Percentiles rank a stretch among this genome's conserved stretches.
phyloP scores from a whole-genome alignment of 2,113 vertebrate species.

The Pogonocichla stellata region DNA sequence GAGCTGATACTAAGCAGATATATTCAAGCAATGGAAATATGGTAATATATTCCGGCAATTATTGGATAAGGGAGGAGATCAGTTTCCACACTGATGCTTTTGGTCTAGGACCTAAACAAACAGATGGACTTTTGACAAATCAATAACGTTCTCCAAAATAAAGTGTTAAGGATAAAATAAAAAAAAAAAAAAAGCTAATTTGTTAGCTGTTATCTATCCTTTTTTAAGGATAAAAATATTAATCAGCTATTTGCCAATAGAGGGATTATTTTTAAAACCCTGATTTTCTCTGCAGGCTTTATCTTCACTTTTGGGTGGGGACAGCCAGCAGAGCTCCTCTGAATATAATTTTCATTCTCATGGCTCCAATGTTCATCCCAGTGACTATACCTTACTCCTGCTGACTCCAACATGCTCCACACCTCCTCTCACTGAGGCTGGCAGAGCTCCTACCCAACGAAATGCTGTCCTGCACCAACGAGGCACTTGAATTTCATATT shows the following conservation, averaged over 20 bases:
- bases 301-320: neutral
- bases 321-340: neutral
- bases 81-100: conserved; percentile 57
- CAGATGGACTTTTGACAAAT: conserved; percentile 69
- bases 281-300: neutral
- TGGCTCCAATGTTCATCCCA: neutral
- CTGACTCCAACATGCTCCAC: neutral
- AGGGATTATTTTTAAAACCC: neutral
- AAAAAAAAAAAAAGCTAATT: conserved; percentile 25
- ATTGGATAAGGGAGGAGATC: conserved; percentile 51
- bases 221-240: conserved; percentile 37
- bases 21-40: conserved; percentile 58
- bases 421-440: neutral
- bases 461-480: neutral
- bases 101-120: conserved; percentile 61
- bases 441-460: neutral
- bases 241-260: conserved; percentile 31
- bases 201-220: neutral
- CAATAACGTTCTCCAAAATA: conserved; percentile 54
- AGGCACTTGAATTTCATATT: neutral
- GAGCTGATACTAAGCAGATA: conserved; percentile 62
- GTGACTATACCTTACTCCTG: neutral
- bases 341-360: neutral
- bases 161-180: conserved; percentile 49
- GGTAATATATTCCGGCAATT: conserved; percentile 61